phyloP scores from a whole-genome alignment of 2,113 vertebrate species.

The Apeltes quadracus region DNA sequence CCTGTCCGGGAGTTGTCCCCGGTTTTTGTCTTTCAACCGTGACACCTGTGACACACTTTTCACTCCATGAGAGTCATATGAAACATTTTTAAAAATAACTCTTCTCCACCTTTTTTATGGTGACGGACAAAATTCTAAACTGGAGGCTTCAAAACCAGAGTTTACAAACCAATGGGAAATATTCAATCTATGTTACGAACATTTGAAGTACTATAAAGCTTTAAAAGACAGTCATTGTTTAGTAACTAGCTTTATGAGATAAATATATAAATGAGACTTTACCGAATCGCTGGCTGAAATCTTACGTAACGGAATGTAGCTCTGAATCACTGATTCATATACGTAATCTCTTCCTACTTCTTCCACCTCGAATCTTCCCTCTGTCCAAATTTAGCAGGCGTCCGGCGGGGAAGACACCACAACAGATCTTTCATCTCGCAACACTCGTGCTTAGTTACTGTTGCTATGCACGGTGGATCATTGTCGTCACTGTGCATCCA shows the following conservation, averaged over 20 bases:
- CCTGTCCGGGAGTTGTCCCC: background rate
- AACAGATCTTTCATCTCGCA: slow-evolving; percentile 70
- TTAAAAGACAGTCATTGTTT: background rate
- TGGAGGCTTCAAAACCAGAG: background rate
- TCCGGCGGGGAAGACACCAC: slow-evolving; percentile 57
- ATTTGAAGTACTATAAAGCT: background rate
- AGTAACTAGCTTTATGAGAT: background rate
- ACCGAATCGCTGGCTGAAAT: background rate
- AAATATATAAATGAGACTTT: background rate
- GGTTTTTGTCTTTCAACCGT: background rate
- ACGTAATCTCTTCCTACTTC: slow-evolving; percentile 16
- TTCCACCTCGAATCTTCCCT: slow-evolving; percentile 29
- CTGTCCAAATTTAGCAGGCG: slow-evolving; percentile 69
- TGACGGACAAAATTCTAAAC: background rate
- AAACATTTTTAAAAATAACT: background rate
- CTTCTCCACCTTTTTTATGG: background rate
- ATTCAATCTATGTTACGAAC: background rate
- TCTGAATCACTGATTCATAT: slow-evolving; percentile 16
- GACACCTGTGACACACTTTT: background rate
- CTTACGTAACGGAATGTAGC: slow-evolving; percentile 23
- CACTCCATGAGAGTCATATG: background rate
- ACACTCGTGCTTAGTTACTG: slow-evolving; percentile 80
- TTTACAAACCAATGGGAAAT: background rate
- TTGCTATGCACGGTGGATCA: slow-evolving; percentile 80
- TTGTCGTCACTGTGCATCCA: slow-evolving; percentile 76